Conservation (phyloP, 64 coral and sea anemone species). For the Anthopleura sola region DNA sequence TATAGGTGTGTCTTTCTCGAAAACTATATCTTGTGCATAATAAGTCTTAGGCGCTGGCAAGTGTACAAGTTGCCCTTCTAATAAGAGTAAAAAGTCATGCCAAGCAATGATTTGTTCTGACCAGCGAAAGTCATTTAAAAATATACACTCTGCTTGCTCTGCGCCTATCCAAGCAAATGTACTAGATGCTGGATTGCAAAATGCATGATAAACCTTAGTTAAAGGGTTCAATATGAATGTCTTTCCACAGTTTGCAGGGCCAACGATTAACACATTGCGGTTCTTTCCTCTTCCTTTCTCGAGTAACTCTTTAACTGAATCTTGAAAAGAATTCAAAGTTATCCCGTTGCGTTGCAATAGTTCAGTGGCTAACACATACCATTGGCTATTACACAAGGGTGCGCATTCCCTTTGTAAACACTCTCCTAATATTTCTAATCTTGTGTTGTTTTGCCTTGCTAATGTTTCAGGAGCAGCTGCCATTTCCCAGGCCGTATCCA, state of each 20-base stretch:
- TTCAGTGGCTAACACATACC: constrained; percentile 1
- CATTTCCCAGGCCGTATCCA: constrained; percentile 32
- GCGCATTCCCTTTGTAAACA: neutral
- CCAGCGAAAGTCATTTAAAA: constrained; percentile 58
- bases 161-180: constrained; percentile 51
- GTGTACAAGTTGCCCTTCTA: constrained; percentile 42
- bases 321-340: neutral
- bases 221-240: constrained; percentile 30
- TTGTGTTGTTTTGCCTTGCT: constrained; percentile 1
- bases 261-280: neutral
- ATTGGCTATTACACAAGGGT: neutral
- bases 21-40: constrained; percentile 13
- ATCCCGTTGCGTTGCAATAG: constrained; percentile 1
- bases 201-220: neutral
- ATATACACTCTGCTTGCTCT: constrained; percentile 51
- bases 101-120: constrained; percentile 38
- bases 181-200: constrained; percentile 41
- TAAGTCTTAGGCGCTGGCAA: constrained; percentile 38
- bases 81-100: constrained; percentile 56
- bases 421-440: constrained; percentile 15
- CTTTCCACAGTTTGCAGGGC: constrained; percentile 22
- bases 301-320: neutral
- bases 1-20: neutral
- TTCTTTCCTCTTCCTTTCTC: constrained; percentile 26
- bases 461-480: neutral